Evolutionary conservation across 2,113 vertebrate species (phyloP), one percentile per base, ranked within the genome.

Genomic region (Eulemur macaco): DNA sequence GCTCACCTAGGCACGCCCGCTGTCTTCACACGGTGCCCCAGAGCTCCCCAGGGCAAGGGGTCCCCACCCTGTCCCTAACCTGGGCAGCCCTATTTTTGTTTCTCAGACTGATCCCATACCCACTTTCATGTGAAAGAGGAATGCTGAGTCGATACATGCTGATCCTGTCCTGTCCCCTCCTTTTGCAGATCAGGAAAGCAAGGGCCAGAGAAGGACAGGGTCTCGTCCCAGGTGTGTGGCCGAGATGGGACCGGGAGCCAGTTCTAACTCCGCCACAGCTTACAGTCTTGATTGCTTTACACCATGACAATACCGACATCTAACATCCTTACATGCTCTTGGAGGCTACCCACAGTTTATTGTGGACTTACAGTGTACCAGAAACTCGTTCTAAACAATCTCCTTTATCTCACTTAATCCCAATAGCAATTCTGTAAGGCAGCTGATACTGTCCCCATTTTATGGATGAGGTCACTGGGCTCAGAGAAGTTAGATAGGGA

Each of bases 231-330:
- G 58, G 54, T 0, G 0, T 0, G 74, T 0, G 45, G 69, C 54
- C 7, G 31, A 31, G 7, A 3, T 18, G 39, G 71, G 68, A 23
- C 27, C 18, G 8, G 78, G 90, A 52, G 2, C 13, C 20, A 31
- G 0, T 34, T 21, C 64, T 45, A 37, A n/a, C 5, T 17, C 10
- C 3, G 0, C n/a, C 4, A 0, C 12, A 3, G 9, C 1, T 1
- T 1, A 0, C 17, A 0, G 0, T 58, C 23, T 20, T 37, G 0
- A 8, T 1, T 0, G 10, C 29, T 0, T 34, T 1, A 34, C 18
- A 37, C n/a, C 8, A 2, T 1, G 15, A 3, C 23, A 7, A n/a
- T 15, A 23, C 47, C 81, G 5, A 8, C n/a, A 1, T 31, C 0
- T 1, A 27, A 5, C n/a, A 11, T 5, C 60, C n/a, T 54, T 25